Evolutionary conservation across 2,113 vertebrate species (phyloP).

Genomic region (Collichthys lucidus): DNA sequence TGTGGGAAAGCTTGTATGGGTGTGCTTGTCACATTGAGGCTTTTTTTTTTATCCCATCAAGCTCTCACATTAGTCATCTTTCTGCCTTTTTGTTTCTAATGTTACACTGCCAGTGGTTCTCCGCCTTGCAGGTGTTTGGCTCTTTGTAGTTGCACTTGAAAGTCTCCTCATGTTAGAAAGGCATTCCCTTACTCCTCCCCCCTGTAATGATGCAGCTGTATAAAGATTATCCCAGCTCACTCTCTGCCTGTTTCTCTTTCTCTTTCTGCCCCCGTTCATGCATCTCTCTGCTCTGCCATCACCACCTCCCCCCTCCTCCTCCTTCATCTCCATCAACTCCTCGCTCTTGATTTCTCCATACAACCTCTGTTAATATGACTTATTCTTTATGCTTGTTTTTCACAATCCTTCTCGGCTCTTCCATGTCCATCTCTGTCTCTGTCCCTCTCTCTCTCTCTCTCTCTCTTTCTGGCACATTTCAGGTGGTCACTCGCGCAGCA

Average conservation of each 20-base stretch:
- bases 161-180: conserved; percentile 51
- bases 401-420: conserved; percentile 69
- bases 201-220: conserved; percentile 78
- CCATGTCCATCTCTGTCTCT: conserved; percentile 70
- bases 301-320: not conserved
- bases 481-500: conserved; percentile 99
- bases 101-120: conserved; percentile 27
- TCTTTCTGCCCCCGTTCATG: conserved; percentile 67
- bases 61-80: conserved; percentile 59
- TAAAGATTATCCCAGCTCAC: conserved; percentile 77
- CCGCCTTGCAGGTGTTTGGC: conserved; percentile 50
- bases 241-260: conserved; percentile 78
- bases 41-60: conserved; percentile 64
- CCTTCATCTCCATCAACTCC: conserved; percentile 43
- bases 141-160: conserved; percentile 53
- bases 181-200: conserved; percentile 51
- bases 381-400: conserved; percentile 72
- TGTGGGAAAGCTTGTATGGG: conserved; percentile 53
- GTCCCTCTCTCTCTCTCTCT: conserved; percentile 33
- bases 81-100: conserved; percentile 41
- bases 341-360: conserved; percentile 64
- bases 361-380: conserved; percentile 59
- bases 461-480: conserved; percentile 89
- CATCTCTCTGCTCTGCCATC: conserved; percentile 69
- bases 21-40: conserved; percentile 56